These are phyloP conservation scores for Halesus radiatus DNA, from an alignment of 1,140 invertebrate genomes.

Conservation along the genomic window DNA sequence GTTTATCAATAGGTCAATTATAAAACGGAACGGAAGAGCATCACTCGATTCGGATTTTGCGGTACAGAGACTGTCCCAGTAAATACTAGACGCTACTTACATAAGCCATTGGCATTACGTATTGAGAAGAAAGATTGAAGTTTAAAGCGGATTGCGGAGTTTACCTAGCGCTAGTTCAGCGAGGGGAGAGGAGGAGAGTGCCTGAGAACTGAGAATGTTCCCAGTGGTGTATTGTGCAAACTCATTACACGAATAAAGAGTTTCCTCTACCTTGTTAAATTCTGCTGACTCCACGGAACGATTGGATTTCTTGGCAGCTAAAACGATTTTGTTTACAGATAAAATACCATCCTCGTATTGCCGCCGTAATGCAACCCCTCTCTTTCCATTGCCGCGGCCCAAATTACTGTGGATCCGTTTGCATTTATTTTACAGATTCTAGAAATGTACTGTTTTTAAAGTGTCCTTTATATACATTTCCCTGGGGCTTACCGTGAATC, in stretches of 20 bases:
- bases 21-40: too few relatives aligned
- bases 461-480: background rate
- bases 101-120: background rate
- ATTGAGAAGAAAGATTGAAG: background rate
- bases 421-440: background rate
- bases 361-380: slow-evolving; percentile 1
- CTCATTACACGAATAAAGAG: slow-evolving; percentile 39
- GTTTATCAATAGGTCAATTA: too few relatives aligned
- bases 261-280: slow-evolving; percentile 32
- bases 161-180: slow-evolving; percentile 5
- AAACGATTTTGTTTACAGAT: slow-evolving; percentile 42
- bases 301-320: slow-evolving; percentile 34
- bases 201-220: background rate
- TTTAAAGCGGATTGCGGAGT: slow-evolving; percentile 21
- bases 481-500: too few relatives aligned
- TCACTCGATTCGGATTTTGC: too few relatives aligned
- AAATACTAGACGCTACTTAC: background rate
- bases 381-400: background rate
- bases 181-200: too few relatives aligned
- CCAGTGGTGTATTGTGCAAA: slow-evolving; percentile 36
- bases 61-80: background rate
- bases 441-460: background rate
- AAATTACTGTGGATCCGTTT: background rate
- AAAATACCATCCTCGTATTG: slow-evolving; percentile 22
- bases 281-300: slow-evolving; percentile 34